Conservation (phyloP, 2,113 vertebrate genomes). For the Lipotes vexillifer region DNA sequence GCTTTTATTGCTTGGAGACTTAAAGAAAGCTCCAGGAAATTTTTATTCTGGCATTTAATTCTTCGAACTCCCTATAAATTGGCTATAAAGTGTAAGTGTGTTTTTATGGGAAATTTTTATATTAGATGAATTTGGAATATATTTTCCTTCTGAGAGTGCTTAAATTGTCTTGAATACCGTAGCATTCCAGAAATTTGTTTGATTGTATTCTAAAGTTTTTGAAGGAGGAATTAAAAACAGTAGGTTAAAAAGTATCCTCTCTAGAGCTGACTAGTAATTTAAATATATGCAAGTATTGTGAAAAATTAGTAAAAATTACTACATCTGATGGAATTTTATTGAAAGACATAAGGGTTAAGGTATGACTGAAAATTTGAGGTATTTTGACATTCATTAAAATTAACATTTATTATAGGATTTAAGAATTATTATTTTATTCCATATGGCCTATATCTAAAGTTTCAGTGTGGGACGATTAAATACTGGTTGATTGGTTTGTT, state of each 20-base stretch:
- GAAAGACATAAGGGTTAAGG: not conserved
- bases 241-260: not conserved
- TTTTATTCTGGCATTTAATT: conserved; percentile 14
- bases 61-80: not conserved
- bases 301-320: not conserved
- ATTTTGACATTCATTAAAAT: not conserved
- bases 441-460: not conserved
- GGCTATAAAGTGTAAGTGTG: conserved; percentile 10
- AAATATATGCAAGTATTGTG: not conserved
- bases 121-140: not conserved
- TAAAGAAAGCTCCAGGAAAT: conserved; percentile 5
- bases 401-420: not conserved
- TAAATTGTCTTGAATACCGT: not conserved
- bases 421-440: not conserved
- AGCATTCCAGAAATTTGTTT: not conserved
- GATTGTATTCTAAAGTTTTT: not conserved
- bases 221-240: conserved; percentile 7
- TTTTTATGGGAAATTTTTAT: conserved; percentile 26
- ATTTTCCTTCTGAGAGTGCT: not conserved
- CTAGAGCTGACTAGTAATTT: not conserved
- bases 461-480: not conserved
- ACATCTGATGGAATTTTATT: not conserved
- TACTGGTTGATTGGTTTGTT: not conserved
- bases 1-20: conserved; percentile 43
- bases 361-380: not conserved